A percentile compares a stretch with the other conserved stretches of the same genome.
phyloP scores from a whole-genome alignment of 2,113 vertebrate species.

The Girardinichthys multiradiatus region DNA sequence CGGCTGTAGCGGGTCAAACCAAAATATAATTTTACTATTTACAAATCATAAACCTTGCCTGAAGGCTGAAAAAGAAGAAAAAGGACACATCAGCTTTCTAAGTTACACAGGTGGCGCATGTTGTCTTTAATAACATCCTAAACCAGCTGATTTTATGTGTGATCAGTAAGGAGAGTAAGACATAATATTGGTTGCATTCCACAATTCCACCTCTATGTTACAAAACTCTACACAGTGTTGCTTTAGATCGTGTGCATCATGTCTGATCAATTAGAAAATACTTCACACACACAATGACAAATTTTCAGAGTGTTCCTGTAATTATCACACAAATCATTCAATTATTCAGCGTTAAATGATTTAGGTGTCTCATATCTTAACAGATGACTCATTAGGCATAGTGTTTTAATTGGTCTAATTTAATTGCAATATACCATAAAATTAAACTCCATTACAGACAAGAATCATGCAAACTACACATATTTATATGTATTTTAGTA shows the following conservation, averaged over 20 bases:
- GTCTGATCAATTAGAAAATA: background rate
- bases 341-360: slow-evolving; percentile 26
- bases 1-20: too few relatives aligned
- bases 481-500: slow-evolving; percentile 21
- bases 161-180: too few relatives aligned
- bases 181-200: background rate
- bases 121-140: too few relatives aligned
- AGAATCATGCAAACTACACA: slow-evolving; percentile 25
- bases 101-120: too few relatives aligned
- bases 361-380: slow-evolving; percentile 40
- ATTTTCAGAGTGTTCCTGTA: background rate
- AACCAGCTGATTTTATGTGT: too few relatives aligned
- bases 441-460: slow-evolving; percentile 41
- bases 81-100: too few relatives aligned
- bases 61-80: too few relatives aligned
- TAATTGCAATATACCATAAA: slow-evolving; percentile 43
- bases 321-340: slow-evolving; percentile 9
- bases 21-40: too few relatives aligned
- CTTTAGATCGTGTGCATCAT: background rate
- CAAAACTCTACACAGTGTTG: background rate
- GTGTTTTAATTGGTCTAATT: slow-evolving; percentile 40
- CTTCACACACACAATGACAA: background rate
- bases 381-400: slow-evolving; percentile 50
- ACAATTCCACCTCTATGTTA: background rate
- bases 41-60: too few relatives aligned